Conservation (phyloP, 2,797 vertebrate genomes). For the Gobionotothen gibberifrons region DNA sequence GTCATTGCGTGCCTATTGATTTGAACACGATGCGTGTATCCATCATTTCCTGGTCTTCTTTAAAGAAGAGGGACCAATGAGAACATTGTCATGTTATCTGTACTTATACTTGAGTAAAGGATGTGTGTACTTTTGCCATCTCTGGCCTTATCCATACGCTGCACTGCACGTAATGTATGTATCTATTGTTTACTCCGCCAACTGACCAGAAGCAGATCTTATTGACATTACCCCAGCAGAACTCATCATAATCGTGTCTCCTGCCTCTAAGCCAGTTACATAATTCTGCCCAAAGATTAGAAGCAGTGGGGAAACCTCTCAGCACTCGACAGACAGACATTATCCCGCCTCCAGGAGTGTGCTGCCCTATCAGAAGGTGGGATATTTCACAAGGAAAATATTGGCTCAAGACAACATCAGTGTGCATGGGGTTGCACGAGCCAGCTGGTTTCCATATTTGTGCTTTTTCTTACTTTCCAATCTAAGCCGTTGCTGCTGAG, state of each 20-base stretch:
- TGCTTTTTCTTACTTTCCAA: too few species aligned
- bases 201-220: conserved; percentile 1
- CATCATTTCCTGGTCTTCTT: too few species aligned
- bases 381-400: background rate
- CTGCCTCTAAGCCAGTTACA: conserved; percentile 38
- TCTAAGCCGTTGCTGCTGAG: background rate
- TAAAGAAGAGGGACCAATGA: too few species aligned
- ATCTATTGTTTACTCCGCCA: conserved; percentile 1
- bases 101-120: too few species aligned
- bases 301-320: conserved; percentile 7
- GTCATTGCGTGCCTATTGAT: too few species aligned
- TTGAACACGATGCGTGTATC: too few species aligned
- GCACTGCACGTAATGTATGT: background rate
- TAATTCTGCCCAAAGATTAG: conserved; percentile 43
- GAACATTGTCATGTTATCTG: too few species aligned
- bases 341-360: background rate
- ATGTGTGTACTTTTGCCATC: too few species aligned
- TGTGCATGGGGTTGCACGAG: too few species aligned
- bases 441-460: background rate
- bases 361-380: background rate
- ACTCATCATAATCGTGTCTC: conserved; percentile 27
- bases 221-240: background rate
- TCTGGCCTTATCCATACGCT: too few species aligned
- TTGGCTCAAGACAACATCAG: background rate
- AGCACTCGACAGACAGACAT: conserved; percentile 3